Evolutionary conservation across 2,113 vertebrate genomes (phyloP).

Genomic region (Naja naja): DNA sequence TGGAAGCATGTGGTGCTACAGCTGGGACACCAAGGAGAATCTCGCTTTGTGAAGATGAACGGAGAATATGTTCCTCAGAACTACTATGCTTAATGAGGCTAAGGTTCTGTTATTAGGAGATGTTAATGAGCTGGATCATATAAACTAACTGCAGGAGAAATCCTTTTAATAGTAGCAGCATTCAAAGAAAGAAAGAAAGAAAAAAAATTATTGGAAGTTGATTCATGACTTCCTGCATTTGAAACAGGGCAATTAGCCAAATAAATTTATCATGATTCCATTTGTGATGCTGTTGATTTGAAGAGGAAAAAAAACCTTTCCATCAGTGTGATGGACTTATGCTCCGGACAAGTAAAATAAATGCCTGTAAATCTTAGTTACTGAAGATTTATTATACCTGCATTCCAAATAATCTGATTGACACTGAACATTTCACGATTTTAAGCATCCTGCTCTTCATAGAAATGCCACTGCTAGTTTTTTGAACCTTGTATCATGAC

Average conservation of each 20-base stretch:
- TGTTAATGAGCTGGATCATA: constrained; percentile 69
- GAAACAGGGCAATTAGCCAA: neutral
- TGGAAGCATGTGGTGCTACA: constrained; percentile 62
- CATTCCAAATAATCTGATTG: neutral
- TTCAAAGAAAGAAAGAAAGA: constrained; percentile 27
- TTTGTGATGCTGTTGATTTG: neutral
- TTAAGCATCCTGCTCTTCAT: neutral
- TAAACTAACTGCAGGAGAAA: constrained; percentile 62
- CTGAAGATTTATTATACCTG: neutral
- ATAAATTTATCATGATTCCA: neutral
- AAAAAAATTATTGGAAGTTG: constrained; percentile 31
- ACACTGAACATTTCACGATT: neutral
- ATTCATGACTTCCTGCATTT: neutral
- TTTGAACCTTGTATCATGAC: neutral
- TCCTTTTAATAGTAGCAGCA: constrained; percentile 36
- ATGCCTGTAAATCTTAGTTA: neutral
- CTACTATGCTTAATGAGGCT: constrained; percentile 69
- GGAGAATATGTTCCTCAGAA: constrained; percentile 64
- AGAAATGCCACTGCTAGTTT: neutral
- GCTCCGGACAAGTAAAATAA: rapidly evolving
- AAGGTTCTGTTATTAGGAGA: constrained; percentile 67
- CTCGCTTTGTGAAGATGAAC: constrained; percentile 66
- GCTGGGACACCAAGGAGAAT: constrained; percentile 63
- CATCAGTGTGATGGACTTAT: rapidly evolving
- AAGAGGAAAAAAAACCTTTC: neutral